Evolutionary conservation across 1,140 invertebrate species (phyloP).

Genomic region (Adoxophyes honmai): DNA sequence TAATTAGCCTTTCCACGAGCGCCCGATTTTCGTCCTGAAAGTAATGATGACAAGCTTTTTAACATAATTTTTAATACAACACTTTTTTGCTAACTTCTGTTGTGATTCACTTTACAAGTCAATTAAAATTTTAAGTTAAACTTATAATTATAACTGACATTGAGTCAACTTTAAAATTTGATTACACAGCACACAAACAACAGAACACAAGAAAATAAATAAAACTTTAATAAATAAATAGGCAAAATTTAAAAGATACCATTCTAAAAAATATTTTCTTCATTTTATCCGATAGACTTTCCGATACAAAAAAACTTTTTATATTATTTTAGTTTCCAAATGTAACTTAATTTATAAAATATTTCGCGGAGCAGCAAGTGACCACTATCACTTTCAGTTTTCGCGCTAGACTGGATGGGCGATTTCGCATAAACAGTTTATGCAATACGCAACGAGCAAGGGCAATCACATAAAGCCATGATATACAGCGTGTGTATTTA

Average conservation of each 20-base stretch:
- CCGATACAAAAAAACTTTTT: too few species aligned
- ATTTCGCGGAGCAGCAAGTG: not conserved
- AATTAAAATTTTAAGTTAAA: too few species aligned
- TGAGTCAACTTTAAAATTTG: too few species aligned
- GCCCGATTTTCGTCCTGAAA: constrained; percentile 93
- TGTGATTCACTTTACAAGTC: too few species aligned
- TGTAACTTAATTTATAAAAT: too few species aligned
- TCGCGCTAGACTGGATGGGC: constrained; percentile 39
- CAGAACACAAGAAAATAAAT: too few species aligned
- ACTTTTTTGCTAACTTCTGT: too few species aligned
- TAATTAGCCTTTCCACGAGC: constrained; percentile 91
- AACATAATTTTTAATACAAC: too few species aligned
- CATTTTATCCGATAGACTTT: not conserved
- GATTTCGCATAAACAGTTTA: constrained; percentile 47
- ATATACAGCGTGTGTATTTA: constrained; percentile 55
- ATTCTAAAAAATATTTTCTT: not conserved
- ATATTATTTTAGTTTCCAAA: too few species aligned
- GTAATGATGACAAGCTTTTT: constrained; percentile 27
- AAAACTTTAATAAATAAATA: constrained; percentile 2
- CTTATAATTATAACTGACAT: too few species aligned
- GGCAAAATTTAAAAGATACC: too few species aligned
- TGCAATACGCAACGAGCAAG: constrained; percentile 36
- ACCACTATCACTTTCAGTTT: not conserved
- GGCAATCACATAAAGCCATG: constrained; percentile 57
- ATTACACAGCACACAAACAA: too few species aligned